A percentile compares a stretch with the other conserved stretches of the same genome.
Conservation (phyloP, 2,797 vertebrate species). For the Rhodeus uyekii region DNA sequence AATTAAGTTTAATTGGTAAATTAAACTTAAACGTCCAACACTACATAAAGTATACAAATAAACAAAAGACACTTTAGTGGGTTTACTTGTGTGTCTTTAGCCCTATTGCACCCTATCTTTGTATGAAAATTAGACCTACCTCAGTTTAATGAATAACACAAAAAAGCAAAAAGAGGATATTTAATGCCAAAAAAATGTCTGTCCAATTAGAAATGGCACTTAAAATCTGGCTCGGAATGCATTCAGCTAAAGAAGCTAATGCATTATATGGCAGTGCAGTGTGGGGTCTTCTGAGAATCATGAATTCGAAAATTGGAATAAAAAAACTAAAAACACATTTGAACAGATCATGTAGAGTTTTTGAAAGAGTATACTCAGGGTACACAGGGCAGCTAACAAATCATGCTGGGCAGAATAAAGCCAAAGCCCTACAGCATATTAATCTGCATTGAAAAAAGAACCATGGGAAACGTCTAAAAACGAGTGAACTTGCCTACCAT, state of each 20-base stretch:
- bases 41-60: background rate
- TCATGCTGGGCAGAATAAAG: background rate
- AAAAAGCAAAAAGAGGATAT: background rate
- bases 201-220: constrained; percentile 14
- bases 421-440: background rate
- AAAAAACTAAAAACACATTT: constrained; percentile 7
- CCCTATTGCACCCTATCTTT: background rate
- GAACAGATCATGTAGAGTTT: background rate
- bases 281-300: background rate
- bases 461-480: background rate
- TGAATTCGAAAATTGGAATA: constrained; percentile 13
- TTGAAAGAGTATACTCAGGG: background rate
- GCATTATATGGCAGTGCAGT: constrained; percentile 7
- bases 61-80: background rate
- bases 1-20: background rate
- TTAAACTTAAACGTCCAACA: background rate
- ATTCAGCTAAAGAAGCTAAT: constrained; percentile 20
- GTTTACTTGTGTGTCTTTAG: background rate
- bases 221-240: constrained; percentile 6
- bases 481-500: background rate
- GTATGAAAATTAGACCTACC: background rate
- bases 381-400: background rate
- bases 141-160: background rate
- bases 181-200: constrained; percentile 2
- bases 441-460: background rate